Percentiles rank a stretch among this genome's conserved stretches.
These are phyloP conservation scores for Leptobrachium leishanense DNA, from an alignment of 2,113 vertebrate genomes.

Conservation along the genomic window DNA sequence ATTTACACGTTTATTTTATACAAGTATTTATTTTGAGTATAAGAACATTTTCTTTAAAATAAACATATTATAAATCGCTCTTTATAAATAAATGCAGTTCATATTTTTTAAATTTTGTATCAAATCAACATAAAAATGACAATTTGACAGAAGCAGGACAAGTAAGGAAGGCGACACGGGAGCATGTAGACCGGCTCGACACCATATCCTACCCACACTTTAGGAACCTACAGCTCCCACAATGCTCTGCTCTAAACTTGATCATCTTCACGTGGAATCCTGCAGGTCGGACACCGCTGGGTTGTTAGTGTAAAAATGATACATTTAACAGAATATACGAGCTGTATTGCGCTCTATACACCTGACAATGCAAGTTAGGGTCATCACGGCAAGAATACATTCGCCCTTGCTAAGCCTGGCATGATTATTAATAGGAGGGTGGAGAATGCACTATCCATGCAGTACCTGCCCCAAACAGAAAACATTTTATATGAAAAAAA, in stretches of 20 bases:
- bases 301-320: no score
- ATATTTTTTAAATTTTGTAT: conserved; percentile 69
- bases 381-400: conserved; percentile 57
- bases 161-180: conserved; percentile 59
- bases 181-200: conserved; percentile 53
- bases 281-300: no score
- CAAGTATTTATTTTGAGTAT: conserved; percentile 80
- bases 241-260: no score
- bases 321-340: no score
- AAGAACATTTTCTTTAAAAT: conserved; percentile 78
- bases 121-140: conserved; percentile 68
- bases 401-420: conserved; percentile 59
- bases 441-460: conserved; percentile 55
- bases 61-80: conserved; percentile 80
- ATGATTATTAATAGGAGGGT: conserved; percentile 52
- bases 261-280: no score
- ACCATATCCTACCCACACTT: background rate
- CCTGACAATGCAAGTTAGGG: conserved; percentile 48
- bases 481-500: background rate
- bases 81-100: conserved; percentile 81
- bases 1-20: conserved; percentile 60
- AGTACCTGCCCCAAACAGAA: conserved; percentile 15
- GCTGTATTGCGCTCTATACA: no score
- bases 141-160: conserved; percentile 71
- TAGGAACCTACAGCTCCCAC: no score